Base-by-base conservation (phyloP, 2,888 invertebrate genomes). In the Philaethria dido region DNA sequence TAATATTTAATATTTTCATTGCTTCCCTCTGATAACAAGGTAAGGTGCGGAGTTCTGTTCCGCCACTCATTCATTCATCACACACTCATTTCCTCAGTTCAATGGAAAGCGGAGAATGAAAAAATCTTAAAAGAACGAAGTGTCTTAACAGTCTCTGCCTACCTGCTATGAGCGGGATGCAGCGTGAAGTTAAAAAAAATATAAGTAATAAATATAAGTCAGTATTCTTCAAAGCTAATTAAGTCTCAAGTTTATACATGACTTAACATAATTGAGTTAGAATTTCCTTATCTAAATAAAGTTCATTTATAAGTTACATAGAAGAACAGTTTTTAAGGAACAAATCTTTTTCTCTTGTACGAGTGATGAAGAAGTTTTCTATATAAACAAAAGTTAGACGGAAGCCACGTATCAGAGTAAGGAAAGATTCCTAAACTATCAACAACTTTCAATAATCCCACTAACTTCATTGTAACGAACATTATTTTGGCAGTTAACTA, bases 401-500 rank as follows among this genome's bases (percentile, higher is more conserved):
- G 78, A 79, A 84, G 78, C 82, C 85, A 87, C 86, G 84, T 85
- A 85, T 83, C 80, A 73, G 80, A 86, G 79, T 79, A 73, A 78
- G 74, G 74, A 83, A 87, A 87, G 86, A 88, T 87, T 86, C 74
- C 73, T 77, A 63, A 86, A 89, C 87, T 89, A 87, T 83, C 79
- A 75, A 77, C 75, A 87, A 87, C 83, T 88, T 84, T 78, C 83
- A 82, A 87, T 88, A 89, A 88, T 86, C 86, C 80, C 75, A 67
- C 76, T 82, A 82, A 87, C 83, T 83, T 87, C 77, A 86, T 87
- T 85, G 84, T 87, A 82, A 81, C 77, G 66, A 74, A 81, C 80
- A 74, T 82, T 72, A 71, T 73, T 74, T 71, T 69, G 61, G 61
- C 69, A 68, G 69, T 71, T 69, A 73, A 69, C 63, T 65, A 57